A percentile compares a stretch with the other conserved stretches of the same genome.
These are phyloP conservation scores for Notarius quadriscutis DNA, from an alignment of 2,113 vertebrate species.

Conservation along the genomic window DNA sequence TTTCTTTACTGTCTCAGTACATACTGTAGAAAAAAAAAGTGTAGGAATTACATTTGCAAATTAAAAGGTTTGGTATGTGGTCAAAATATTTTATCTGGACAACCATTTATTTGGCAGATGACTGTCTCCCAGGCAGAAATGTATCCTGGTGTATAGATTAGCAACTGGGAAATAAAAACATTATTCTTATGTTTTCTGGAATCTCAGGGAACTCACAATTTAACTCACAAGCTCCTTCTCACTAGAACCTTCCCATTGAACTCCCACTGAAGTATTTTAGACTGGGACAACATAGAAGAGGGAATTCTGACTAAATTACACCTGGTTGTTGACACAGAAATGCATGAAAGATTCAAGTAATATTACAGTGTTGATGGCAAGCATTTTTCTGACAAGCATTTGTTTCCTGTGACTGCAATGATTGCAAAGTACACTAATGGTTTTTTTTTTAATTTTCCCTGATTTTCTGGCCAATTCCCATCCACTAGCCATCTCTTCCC, in stretches of 20 bases:
- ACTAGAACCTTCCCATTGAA: neutral
- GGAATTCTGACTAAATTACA: too few relatives aligned
- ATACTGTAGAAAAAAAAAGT: neutral
- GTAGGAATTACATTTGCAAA: neutral
- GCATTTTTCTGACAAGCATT: too few relatives aligned
- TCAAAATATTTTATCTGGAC: neutral
- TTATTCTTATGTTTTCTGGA: neutral
- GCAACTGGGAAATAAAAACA: too few relatives aligned
- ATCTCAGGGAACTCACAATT: neutral
- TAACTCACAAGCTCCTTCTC: neutral
- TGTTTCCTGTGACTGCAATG: too few relatives aligned
- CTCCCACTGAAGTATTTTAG: neutral
- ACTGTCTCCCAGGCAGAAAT: neutral
- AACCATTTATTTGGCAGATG: neutral
- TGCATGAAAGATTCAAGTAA: too few relatives aligned
- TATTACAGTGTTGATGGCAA: too few relatives aligned
- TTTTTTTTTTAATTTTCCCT: too few relatives aligned
- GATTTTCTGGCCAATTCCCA: too few relatives aligned
- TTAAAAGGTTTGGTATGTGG: neutral
- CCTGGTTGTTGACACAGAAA: too few relatives aligned
- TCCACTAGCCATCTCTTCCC: too few relatives aligned
- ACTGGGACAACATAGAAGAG: too few relatives aligned
- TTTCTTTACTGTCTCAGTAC: neutral
- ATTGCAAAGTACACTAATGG: too few relatives aligned
- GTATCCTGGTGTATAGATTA: neutral